Base-by-base conservation (phyloP, 2,113 vertebrate species). In the Butorides virescens region DNA sequence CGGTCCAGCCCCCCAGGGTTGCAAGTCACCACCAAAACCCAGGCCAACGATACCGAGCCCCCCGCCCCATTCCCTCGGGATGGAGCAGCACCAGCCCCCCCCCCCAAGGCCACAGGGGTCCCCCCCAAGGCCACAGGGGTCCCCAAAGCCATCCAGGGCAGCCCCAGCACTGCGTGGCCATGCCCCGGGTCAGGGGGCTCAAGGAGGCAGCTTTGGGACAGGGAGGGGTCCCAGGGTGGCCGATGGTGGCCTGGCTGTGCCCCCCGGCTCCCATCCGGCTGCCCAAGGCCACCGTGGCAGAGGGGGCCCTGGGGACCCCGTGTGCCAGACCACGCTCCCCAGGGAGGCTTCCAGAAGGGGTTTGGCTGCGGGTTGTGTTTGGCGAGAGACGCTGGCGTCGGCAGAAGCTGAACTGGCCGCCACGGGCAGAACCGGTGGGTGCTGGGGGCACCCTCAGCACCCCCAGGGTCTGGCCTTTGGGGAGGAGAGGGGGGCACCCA, bases 221-320 rank as follows among this genome's bases (percentile, higher is more conserved):
- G 16, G 1, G 50, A 50, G 22, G 53, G 36, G 47, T 71, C 55
- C 36, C 1, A 1, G 50, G 25, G 20, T 16, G 46, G 52, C 10
- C 1, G 4, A 4, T 1, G 30, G 53, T 17, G 53, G 13, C 63
- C 53, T 1, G 2, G 29, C 22, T 2, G 1, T 3, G 7, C 15
- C 42, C 30, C 30, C n/a, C 11, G 0, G 30, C 73, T 16, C 85
- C 3, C 1, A 30, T 4, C 22, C 21, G 7, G 44, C 27, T 26
- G 34, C 49, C n/a, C 22, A 1, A 23, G 26, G 20, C 58, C 2
- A 7, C 3, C 9, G 32, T 10, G 47, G 34, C 71, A 6, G 53
- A 52, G 53, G 2, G 0, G n/a, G 72, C 6, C 2, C 14, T 3
- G 5, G 55, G 52, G 44, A 23, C 27, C 21, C 3, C 7, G 2